A percentile compares a stretch with the other conserved stretches of the same genome.
Conservation (phyloP, 2,797 vertebrate species). For the Spinibarbus caldwelli region DNA sequence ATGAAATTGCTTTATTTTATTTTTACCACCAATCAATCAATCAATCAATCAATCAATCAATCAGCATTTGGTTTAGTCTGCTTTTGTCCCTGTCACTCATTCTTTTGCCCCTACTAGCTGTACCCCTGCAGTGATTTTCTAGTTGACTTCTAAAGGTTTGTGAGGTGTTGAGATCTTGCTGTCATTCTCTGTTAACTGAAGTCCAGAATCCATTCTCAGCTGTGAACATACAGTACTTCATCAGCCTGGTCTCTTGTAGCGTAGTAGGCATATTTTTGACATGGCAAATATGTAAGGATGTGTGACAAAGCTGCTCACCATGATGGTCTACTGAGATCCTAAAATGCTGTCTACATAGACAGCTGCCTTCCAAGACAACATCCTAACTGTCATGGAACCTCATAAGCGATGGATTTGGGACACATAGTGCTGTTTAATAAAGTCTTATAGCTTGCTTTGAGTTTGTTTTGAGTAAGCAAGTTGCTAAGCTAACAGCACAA, state of each 20-base stretch:
- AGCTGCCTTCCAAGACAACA: not conserved
- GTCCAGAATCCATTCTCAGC: not conserved
- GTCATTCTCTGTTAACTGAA: not conserved
- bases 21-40: too few species aligned
- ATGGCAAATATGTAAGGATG: too few species aligned
- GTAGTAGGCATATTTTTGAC: constrained; percentile 8
- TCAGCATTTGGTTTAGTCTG: too few species aligned
- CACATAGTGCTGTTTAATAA: too few species aligned
- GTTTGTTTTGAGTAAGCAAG: not conserved
- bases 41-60: too few species aligned
- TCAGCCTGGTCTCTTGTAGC: not conserved
- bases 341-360: not conserved
- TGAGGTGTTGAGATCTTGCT: not conserved
- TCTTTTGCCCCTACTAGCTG: too few species aligned
- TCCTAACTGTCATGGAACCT: not conserved
- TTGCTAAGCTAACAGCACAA: not conserved
- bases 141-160: constrained; percentile 17
- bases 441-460: too few species aligned
- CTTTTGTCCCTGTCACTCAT: too few species aligned
- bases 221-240: not conserved
- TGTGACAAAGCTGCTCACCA: not conserved
- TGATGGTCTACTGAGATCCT: not conserved
- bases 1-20: too few species aligned
- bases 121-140: not conserved
- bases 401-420: too few species aligned